A percentile compares a stretch with the other conserved stretches of the same genome.
Evolutionary conservation across 1,140 invertebrate species (phyloP).

Genomic region (Pseudomyrmex pallidus): DNA sequence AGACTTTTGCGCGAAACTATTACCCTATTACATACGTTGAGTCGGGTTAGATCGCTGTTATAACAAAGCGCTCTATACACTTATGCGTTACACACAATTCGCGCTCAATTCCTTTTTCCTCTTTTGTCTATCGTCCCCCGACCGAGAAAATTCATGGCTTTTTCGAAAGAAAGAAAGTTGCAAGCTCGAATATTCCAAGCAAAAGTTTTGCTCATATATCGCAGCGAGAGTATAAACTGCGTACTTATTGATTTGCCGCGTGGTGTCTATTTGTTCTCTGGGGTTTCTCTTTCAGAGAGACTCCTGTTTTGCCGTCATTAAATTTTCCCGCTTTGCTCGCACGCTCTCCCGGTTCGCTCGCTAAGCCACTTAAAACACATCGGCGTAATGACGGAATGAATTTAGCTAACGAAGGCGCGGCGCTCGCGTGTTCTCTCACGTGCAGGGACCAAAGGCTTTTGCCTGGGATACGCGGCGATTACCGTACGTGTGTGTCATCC

Average conservation of each 20-base stretch:
- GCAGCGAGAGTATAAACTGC: too few relatives aligned
- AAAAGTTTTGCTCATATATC: too few relatives aligned
- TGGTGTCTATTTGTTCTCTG: not conserved
- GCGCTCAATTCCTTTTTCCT: too few relatives aligned
- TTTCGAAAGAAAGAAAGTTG: too few relatives aligned
- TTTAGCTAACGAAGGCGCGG: constrained; percentile 15
- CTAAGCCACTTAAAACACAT: constrained; percentile 18
- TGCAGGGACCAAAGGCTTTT: not conserved
- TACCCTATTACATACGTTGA: constrained; percentile 11
- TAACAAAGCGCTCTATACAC: too few relatives aligned
- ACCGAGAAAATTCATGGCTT: too few relatives aligned
- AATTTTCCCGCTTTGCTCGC: not conserved
- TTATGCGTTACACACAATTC: too few relatives aligned
- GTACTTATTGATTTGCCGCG: not conserved
- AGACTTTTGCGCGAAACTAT: constrained; percentile 23
- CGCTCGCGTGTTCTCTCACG: too few relatives aligned
- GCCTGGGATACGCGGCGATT: constrained; percentile 41
- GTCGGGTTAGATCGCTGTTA: too few relatives aligned
- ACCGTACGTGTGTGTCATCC: constrained; percentile 26
- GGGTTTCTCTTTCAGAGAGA: not conserved
- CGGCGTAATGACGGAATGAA: constrained; percentile 36
- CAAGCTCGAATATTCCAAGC: too few relatives aligned
- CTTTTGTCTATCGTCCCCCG: too few relatives aligned
- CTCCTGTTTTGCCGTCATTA: not conserved
- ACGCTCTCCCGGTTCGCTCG: not conserved